A percentile compares a stretch with the other conserved stretches of the same genome.
phyloP scores from a whole-genome alignment of 2,113 vertebrate genomes.

The Passer domesticus region DNA sequence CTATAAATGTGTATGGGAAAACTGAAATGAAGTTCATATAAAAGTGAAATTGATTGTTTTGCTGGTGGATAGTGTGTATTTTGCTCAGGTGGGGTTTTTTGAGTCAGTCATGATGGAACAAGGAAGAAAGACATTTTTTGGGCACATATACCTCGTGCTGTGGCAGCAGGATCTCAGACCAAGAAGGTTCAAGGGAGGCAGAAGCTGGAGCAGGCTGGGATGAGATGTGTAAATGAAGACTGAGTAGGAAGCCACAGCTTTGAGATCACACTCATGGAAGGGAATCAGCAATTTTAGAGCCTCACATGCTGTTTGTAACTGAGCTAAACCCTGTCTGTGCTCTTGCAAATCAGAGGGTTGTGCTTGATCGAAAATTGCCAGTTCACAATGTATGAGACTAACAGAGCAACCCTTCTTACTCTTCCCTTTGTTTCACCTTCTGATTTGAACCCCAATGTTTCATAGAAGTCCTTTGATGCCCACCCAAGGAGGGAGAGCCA shows the following conservation, averaged over 20 bases:
- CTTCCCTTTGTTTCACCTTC: background rate
- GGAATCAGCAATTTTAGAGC: background rate
- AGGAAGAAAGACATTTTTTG: background rate
- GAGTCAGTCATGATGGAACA: background rate
- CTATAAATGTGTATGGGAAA: background rate
- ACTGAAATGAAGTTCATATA: background rate
- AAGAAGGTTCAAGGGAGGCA: background rate
- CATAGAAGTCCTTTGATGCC: constrained; percentile 89
- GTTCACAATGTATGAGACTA: background rate
- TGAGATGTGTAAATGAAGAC: background rate
- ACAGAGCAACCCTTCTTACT: background rate
- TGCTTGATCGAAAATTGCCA: background rate
- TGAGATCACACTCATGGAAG: background rate
- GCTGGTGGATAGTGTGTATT: background rate
- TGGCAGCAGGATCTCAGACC: background rate
- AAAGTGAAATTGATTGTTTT: background rate
- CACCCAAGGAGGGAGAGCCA: constrained; percentile 92
- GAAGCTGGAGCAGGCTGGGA: background rate
- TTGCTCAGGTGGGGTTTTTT: background rate
- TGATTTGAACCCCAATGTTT: background rate
- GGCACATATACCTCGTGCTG: background rate
- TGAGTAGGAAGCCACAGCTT: background rate
- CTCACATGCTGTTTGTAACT: background rate
- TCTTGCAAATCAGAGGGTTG: background rate
- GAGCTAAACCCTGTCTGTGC: background rate